These are phyloP conservation scores for Morone chrysops DNA, from an alignment of 2,113 vertebrate genomes.

Conservation along the genomic window DNA sequence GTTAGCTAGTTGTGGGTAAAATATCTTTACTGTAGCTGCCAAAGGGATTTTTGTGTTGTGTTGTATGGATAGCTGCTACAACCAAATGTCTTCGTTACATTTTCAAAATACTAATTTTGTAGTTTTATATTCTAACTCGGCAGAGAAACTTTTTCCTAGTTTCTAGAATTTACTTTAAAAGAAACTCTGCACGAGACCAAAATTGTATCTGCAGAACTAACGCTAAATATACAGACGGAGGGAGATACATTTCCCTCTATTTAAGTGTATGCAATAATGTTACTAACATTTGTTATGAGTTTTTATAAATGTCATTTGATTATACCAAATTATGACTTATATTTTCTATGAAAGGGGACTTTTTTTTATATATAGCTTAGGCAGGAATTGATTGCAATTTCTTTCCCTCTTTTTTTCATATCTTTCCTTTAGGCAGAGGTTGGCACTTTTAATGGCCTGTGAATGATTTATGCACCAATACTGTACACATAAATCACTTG, in stretches of 20 bases:
- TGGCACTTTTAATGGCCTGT: constrained; percentile 34
- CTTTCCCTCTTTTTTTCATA: not conserved
- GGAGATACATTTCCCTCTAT: constrained; percentile 14
- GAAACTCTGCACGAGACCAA: constrained; percentile 29
- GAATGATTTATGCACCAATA: constrained; percentile 44
- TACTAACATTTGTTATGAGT: constrained; percentile 52
- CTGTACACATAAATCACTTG: constrained; percentile 53
- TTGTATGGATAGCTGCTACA: constrained; percentile 66
- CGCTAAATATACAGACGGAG: constrained; percentile 43
- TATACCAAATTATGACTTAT: constrained; percentile 53
- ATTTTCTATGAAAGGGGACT: constrained; percentile 51
- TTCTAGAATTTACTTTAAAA: constrained; percentile 25
- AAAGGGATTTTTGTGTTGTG: constrained; percentile 55
- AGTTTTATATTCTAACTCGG: constrained; percentile 35
- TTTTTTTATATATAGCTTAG: constrained; percentile 35
- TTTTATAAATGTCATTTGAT: constrained; percentile 46
- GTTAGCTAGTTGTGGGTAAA: constrained; percentile 49
- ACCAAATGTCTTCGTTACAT: constrained; percentile 64
- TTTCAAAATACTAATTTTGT: constrained; percentile 50
- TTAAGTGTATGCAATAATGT: constrained; percentile 65
- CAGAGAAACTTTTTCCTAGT: not conserved
- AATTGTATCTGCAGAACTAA: constrained; percentile 52
- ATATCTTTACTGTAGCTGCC: constrained; percentile 55
- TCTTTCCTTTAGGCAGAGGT: constrained; percentile 14
- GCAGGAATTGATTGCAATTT: constrained; percentile 18